These are phyloP conservation scores for Xiphydria camelus DNA, from an alignment of 2,888 invertebrate species.

Conservation along the genomic window DNA sequence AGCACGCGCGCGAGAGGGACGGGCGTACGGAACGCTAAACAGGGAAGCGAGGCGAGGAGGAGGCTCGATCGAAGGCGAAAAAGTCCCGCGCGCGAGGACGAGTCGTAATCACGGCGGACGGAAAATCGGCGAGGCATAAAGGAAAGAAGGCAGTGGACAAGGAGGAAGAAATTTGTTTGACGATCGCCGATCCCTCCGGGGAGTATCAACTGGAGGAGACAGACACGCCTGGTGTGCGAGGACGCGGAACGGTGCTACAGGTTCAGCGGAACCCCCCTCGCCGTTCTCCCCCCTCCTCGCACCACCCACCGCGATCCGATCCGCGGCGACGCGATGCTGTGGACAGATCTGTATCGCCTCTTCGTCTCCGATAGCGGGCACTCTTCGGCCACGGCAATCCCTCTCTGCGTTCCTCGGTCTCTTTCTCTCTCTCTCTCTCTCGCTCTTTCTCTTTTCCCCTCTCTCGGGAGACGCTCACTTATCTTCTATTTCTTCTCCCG, in stretches of 20 bases:
- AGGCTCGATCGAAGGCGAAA: slow-evolving; percentile 6
- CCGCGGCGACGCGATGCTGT: slow-evolving; percentile 13
- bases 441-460: not conserved
- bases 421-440: not conserved
- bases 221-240: slow-evolving; percentile 53
- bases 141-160: not conserved
- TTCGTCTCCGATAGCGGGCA: slow-evolving; percentile 8
- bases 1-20: no score
- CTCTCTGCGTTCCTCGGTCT: not conserved
- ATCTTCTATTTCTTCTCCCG: not conserved
- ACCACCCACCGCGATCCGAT: slow-evolving; percentile 36
- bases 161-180: not conserved
- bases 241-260: slow-evolving; percentile 55
- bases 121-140: slow-evolving; percentile 24
- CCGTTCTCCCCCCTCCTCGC: slow-evolving; percentile 33
- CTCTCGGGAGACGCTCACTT: not conserved
- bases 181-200: not conserved
- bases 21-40: no score
- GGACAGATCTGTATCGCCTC: slow-evolving; percentile 32
- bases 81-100: slow-evolving; percentile 4
- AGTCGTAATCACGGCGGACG: slow-evolving; percentile 21
- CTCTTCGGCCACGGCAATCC: no score
- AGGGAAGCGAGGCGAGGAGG: no score
- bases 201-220: slow-evolving; percentile 27
- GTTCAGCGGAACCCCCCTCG: slow-evolving; percentile 24